Evolutionary conservation across 2,113 vertebrate genomes (phyloP).

Genomic region (Acanthochromis polyacanthus): DNA sequence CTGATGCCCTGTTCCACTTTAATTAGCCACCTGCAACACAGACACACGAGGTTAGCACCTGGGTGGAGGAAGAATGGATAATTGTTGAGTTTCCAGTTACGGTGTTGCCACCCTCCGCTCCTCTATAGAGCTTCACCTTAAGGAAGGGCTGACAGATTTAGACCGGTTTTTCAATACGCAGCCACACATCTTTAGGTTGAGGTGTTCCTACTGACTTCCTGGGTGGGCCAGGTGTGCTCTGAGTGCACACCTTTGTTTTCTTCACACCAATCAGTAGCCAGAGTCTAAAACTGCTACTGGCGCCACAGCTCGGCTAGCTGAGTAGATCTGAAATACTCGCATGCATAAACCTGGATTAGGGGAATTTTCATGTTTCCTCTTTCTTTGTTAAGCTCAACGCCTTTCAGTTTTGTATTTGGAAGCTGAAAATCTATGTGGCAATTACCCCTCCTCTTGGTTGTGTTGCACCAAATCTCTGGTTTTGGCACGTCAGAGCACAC

Average conservation of each 20-base stretch:
- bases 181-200: conserved; percentile 42
- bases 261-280: conserved; percentile 11
- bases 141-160: conserved; percentile 58
- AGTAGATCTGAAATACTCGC: conserved; percentile 31
- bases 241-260: conserved; percentile 15
- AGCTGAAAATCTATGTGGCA: conserved; percentile 7
- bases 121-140: conserved; percentile 46
- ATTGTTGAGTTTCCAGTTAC: conserved; percentile 71
- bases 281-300: conserved; percentile 33
- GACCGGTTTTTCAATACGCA: conserved; percentile 48
- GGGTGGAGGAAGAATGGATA: conserved; percentile 63
- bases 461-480: conserved; percentile 16
- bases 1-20: conserved; percentile 54
- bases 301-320: conserved; percentile 10
- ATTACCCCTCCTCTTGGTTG: not conserved
- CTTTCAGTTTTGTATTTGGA: conserved; percentile 32
- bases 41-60: conserved; percentile 63
- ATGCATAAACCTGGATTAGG: conserved; percentile 43
- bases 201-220: conserved; percentile 28
- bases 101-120: conserved; percentile 43
- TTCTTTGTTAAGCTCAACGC: not conserved
- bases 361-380: conserved; percentile 26
- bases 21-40: conserved; percentile 76
- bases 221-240: conserved; percentile 60
- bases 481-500: conserved; percentile 38